These are phyloP conservation scores for Aldabrachelys gigantea DNA, from an alignment of 2,113 vertebrate genomes.

Conservation along the genomic window DNA sequence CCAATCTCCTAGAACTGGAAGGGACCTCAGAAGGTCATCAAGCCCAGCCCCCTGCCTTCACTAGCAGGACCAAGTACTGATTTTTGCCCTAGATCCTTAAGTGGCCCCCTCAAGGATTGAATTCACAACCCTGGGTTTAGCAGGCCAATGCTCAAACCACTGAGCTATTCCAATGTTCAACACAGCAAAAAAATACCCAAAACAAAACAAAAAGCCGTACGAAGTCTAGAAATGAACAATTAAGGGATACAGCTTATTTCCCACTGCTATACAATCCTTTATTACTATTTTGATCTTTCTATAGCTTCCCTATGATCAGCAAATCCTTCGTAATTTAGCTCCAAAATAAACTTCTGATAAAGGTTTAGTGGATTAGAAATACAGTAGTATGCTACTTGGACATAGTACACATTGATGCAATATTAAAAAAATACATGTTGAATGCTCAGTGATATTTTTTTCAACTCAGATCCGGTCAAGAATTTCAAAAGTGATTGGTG, in stretches of 20 bases:
- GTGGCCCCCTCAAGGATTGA: too few relatives aligned
- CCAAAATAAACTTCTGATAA: neutral
- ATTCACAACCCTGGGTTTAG: too few relatives aligned
- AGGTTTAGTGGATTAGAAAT: neutral
- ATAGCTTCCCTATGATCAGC: neutral
- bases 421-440: neutral
- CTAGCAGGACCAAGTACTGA: too few relatives aligned
- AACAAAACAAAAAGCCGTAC: too few relatives aligned
- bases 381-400: neutral
- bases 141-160: too few relatives aligned
- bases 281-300: neutral
- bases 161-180: neutral
- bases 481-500: neutral
- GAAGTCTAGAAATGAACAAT: too few relatives aligned
- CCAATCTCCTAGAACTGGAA: too few relatives aligned
- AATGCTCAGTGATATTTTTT: neutral
- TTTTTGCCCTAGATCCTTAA: too few relatives aligned
- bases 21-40: too few relatives aligned
- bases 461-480: neutral
- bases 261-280: neutral
- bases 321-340: neutral
- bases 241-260: neutral
- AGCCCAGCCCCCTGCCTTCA: too few relatives aligned
- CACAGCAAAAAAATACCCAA: neutral
- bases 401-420: neutral